phyloP scores from a whole-genome alignment of 2,888 invertebrate genomes.

The Tenthredo scrophulariae region DNA sequence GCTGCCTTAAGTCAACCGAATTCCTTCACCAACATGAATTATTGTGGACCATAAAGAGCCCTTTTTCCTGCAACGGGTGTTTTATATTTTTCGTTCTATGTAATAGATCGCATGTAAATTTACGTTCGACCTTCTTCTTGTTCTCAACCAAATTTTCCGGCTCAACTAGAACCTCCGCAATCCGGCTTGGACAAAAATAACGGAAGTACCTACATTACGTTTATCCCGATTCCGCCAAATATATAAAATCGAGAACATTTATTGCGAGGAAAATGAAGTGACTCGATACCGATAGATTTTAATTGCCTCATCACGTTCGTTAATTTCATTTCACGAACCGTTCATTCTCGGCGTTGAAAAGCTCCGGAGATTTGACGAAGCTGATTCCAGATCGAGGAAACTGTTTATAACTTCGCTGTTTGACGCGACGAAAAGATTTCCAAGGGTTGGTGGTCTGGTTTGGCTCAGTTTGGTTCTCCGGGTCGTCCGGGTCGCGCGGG shows the following conservation, averaged over 20 bases:
- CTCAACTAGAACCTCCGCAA: neutral
- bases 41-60: constrained; percentile 8
- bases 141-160: neutral
- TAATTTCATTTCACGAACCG: neutral
- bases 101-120: neutral
- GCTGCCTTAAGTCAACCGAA: constrained; percentile 12
- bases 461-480: neutral
- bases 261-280: neutral
- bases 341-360: too few relatives aligned
- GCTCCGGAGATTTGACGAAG: neutral
- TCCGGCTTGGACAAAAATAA: neutral
- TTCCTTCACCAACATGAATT: constrained; percentile 26
- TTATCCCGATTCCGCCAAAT: neutral
- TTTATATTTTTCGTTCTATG: neutral
- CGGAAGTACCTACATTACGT: neutral
- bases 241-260: neutral
- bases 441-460: constrained; percentile 3
- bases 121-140: neutral
- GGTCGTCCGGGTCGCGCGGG: constrained; percentile 47
- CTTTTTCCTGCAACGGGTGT: constrained; percentile 13
- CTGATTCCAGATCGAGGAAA: neutral
- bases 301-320: neutral
- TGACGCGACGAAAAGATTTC: neutral
- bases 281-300: too few relatives aligned
- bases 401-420: neutral